Conservation (phyloP, 2,113 vertebrate genomes). For the Pleuronectes platessa region DNA sequence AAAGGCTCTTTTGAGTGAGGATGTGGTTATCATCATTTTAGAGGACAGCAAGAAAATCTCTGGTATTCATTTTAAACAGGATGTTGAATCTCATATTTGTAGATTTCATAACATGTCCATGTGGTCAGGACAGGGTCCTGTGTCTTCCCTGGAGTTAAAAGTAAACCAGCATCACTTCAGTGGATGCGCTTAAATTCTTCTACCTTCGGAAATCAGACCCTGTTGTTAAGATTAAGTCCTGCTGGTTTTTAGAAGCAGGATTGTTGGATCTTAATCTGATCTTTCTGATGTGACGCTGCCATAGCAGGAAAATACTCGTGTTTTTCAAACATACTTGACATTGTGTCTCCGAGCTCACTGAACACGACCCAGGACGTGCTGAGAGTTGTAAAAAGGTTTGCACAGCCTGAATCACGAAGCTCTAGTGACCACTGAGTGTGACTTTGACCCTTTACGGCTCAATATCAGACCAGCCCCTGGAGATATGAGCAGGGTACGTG, state of each 20-base stretch:
- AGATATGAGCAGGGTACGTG: neutral
- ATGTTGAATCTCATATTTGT: conserved; percentile 56
- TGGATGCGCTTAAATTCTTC: neutral
- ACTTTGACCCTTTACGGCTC: conserved; percentile 16
- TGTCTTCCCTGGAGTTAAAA: conserved; percentile 33
- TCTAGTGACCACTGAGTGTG: conserved; percentile 21
- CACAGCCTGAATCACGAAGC: conserved; percentile 40
- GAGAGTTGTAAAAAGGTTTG: conserved; percentile 21
- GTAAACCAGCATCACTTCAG: conserved; percentile 20
- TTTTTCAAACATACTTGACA: neutral
- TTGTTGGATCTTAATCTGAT: neutral
- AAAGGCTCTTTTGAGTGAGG: conserved; percentile 25
- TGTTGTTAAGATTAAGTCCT: neutral
- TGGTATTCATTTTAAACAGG: conserved; percentile 55
- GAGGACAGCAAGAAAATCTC: conserved; percentile 15
- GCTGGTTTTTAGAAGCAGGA: neutral
- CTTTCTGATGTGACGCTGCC: neutral
- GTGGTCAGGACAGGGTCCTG: conserved; percentile 51
- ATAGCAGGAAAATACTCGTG: neutral
- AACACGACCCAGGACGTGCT: conserved; percentile 32
- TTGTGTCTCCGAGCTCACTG: neutral
- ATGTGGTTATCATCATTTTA: conserved; percentile 59
- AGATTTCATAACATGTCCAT: conserved; percentile 55
- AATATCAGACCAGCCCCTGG: conserved; percentile 1
- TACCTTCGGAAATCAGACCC: neutral